Evolutionary conservation across 64 coral and sea anemone species (phyloP).

Genomic region (Pocillopora damicornis): DNA sequence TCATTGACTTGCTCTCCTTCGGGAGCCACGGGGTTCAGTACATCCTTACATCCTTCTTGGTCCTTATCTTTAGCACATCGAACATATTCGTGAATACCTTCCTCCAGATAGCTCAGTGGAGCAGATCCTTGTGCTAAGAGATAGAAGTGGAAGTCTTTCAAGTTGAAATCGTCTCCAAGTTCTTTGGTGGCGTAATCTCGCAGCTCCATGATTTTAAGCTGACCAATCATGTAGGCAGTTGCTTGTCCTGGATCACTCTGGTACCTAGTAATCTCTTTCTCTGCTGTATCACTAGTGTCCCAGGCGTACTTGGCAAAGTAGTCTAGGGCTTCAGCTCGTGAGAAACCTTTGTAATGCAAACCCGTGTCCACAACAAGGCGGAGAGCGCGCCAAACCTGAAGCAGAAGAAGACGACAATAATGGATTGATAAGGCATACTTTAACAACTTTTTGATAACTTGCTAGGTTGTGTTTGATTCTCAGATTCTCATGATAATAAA

Average conservation of each 20-base stretch:
- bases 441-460: too few species aligned
- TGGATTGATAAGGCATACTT: too few species aligned
- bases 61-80: conserved; percentile 25
- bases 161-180: conserved; percentile 25
- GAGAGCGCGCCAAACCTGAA: conserved; percentile 56
- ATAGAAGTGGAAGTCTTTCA: conserved; percentile 62
- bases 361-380: conserved; percentile 65
- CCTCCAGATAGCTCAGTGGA: conserved; percentile 54
- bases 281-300: conserved; percentile 46
- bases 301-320: conserved; percentile 50
- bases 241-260: conserved; percentile 62
- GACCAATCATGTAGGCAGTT: conserved; percentile 66
- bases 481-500: too few species aligned
- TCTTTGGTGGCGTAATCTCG: conserved; percentile 46
- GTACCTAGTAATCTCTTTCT: conserved; percentile 55
- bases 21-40: conserved; percentile 32
- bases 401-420: neutral
- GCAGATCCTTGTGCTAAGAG: conserved; percentile 61
- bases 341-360: conserved; percentile 48
- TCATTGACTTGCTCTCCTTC: neutral
- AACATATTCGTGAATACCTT: conserved; percentile 48
- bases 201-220: conserved; percentile 52
- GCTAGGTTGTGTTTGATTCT: too few species aligned
- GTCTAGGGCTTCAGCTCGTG: conserved; percentile 14
- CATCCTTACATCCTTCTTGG: conserved; percentile 40